phyloP scores from a whole-genome alignment of 2,113 vertebrate genomes.

The Pongo abelii region DNA sequence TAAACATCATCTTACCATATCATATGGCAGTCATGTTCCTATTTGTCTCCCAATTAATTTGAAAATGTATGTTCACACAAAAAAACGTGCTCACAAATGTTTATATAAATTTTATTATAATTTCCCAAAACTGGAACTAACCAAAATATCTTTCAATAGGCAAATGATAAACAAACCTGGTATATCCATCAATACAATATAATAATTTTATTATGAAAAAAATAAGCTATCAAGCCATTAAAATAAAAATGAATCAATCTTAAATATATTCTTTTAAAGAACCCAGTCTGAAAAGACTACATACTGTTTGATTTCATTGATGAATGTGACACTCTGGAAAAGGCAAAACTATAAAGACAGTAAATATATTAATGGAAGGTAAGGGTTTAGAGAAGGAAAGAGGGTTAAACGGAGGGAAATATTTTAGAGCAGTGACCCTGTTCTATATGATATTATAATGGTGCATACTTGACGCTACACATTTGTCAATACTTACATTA shows the following conservation, averaged over 20 bases:
- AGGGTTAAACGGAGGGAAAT: background rate
- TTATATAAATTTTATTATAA: background rate
- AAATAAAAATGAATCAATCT: background rate
- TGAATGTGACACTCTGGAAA: background rate
- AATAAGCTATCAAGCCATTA: background rate
- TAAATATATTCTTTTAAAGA: background rate
- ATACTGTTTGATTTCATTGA: background rate
- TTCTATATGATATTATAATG: background rate
- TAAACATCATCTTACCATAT: background rate
- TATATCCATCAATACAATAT: background rate
- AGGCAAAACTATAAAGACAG: background rate
- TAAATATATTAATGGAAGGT: too few species aligned
- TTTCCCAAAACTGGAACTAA: background rate
- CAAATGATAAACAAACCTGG: background rate
- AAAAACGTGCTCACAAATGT: background rate
- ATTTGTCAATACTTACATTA: background rate
- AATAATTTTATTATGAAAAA: background rate
- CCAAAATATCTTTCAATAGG: background rate
- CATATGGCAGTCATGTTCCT: background rate
- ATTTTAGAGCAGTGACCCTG: background rate
- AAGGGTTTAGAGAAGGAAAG: background rate
- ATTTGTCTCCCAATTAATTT: background rate
- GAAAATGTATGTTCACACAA: background rate
- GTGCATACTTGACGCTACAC: background rate
- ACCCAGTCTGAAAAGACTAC: background rate